phyloP scores from a whole-genome alignment of 2,888 invertebrate genomes.

The Nezara viridula region DNA sequence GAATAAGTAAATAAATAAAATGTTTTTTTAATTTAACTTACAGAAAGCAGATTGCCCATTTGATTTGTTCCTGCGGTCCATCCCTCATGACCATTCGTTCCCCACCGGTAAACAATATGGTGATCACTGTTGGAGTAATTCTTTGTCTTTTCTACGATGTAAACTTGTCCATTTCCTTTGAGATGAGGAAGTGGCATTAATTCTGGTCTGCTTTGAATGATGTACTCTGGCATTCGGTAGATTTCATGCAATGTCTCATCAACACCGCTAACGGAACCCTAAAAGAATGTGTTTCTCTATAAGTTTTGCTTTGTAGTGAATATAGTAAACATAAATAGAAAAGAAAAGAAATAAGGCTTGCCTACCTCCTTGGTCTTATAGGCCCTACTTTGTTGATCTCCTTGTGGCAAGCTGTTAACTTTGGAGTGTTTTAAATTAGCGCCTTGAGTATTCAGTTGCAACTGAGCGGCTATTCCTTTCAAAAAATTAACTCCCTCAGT shows the following conservation, averaged over 20 bases:
- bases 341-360: not conserved
- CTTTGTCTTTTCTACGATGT: constrained; percentile 77
- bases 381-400: constrained; percentile 71
- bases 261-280: constrained; percentile 77
- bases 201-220: constrained; percentile 73
- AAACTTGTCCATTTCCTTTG: constrained; percentile 69
- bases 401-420: constrained; percentile 69
- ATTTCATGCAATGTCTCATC: constrained; percentile 77
- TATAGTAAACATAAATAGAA: not conserved
- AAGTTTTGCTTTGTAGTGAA: not conserved
- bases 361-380: constrained; percentile 77
- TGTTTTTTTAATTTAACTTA: too few species aligned
- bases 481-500: constrained; percentile 79
- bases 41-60: constrained; percentile 72
- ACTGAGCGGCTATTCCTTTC: constrained; percentile 78
- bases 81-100: constrained; percentile 73
- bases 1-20: too few species aligned
- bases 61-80: constrained; percentile 71
- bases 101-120: constrained; percentile 77
- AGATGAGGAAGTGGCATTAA: constrained; percentile 72
- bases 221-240: constrained; percentile 73
- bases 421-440: constrained; percentile 72
- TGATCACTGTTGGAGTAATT: constrained; percentile 77
- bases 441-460: constrained; percentile 78
- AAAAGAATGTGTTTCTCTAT: not conserved